Evolutionary conservation across 2,888 invertebrate genomes (phyloP), one percentile per base, ranked within the genome.

Genomic region (Drosophila mayaguana): DNA sequence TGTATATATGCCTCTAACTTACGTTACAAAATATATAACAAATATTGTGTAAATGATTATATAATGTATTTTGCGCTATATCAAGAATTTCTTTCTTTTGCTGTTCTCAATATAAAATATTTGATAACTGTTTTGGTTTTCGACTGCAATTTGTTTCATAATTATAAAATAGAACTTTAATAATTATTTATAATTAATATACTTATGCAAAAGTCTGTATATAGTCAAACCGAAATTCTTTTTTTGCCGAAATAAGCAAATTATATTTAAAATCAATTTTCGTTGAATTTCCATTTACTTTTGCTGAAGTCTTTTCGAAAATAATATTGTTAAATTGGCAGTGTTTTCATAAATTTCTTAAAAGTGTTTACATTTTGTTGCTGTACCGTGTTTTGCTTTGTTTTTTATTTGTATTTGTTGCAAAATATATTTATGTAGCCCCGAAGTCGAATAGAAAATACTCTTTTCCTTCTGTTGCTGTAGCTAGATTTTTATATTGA

Each of bases 21-120:
- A 86, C 88, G 71, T 84, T 86, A 86, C 83, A 86, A 88, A 86
- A 86, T 86, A 86, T 86, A 86, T 86, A 86, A 86, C 88, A 87
- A 88, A 88, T 88, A 79, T 75, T 18, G 75, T 72, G 59, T 80
- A 82, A 85, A 85, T 90, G 79, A 79, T 72, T 88, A 78, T 81
- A 80, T 83, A 76, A 88, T 83, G 74, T 72, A 50, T 62, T 43
- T 69, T 75, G 64, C 71, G 59, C 68, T 54, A 42, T 67, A 56
- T 62, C 57, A 64, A 67, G 72, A 61, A 43, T 28, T 70, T 28
- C 46, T 42, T 63, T 75, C 51, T 46, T 48, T 25, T 74, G 71
- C 57, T 75, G 48, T 28, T 65, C 74, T 48, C 57, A 63, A 64
- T 69, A 64, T 53, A 72, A 78, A 75, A 78, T 72, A 54, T 63